These are phyloP conservation scores for Limnephilus auricula DNA, from an alignment of 2,888 invertebrate species.

Conservation along the genomic window DNA sequence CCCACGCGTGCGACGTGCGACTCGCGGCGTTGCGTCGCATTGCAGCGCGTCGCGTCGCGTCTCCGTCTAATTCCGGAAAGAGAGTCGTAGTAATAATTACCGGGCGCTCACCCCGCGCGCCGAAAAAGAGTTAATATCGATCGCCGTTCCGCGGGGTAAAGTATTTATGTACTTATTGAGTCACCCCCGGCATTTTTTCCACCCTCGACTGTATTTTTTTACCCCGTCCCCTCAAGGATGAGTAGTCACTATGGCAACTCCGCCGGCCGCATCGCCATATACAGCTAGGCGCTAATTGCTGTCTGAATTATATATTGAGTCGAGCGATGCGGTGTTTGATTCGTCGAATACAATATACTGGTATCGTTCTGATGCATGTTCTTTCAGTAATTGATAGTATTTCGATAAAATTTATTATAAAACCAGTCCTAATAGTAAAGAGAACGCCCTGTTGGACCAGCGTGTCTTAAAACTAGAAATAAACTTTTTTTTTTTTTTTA, in stretches of 20 bases:
- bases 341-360: background rate
- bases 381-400: background rate
- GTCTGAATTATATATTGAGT: constrained; percentile 28
- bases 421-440: too few species aligned
- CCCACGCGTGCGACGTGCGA: background rate
- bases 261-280: constrained; percentile 64
- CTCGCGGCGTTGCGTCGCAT: background rate
- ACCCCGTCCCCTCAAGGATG: constrained; percentile 67
- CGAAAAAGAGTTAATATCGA: constrained; percentile 80
- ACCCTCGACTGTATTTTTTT: constrained; percentile 80
- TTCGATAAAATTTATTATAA: background rate
- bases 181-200: constrained; percentile 80
- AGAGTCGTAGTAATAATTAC: constrained; percentile 59
- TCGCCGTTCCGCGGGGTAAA: constrained; percentile 73
- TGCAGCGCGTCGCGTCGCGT: constrained; percentile 28
- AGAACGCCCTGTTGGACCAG: too few species aligned
- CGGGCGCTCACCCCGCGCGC: constrained; percentile 66
- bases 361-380: background rate
- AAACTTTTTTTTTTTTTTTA: too few species aligned
- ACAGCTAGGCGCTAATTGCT: constrained; percentile 67
- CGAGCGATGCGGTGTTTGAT: background rate
- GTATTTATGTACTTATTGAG: constrained; percentile 70
- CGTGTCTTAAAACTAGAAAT: too few species aligned
- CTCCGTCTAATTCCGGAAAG: constrained; percentile 48
- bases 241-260: constrained; percentile 67